Evolutionary conservation across 2,888 invertebrate species (phyloP), one percentile per base, ranked within the genome.

Genomic region (Orthonevra nobilis): DNA sequence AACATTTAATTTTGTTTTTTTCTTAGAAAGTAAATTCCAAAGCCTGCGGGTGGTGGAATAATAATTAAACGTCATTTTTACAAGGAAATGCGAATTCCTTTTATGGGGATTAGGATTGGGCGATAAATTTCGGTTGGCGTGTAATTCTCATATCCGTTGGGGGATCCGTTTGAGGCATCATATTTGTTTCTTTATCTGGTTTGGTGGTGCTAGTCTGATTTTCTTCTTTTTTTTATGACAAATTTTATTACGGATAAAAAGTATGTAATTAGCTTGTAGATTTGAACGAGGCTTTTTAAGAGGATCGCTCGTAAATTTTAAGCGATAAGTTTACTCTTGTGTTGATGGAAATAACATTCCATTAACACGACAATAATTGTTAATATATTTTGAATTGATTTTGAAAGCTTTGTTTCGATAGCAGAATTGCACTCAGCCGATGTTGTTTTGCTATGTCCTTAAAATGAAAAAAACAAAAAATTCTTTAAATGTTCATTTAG

Each of bases 1-100:
- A 73, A 79, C 61, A 73, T 73, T 61, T 73, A 66, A 73, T 73
- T 66, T 68, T 54, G n/a, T n/a, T 60, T 52, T 46, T 20, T 12
- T 23, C 36, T 38, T 23, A 23, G 5, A 28, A 30, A n/a, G n/a
- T n/a, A n/a, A n/a, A 20, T 30, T 48, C 28, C 56, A 40, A 28
- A 46, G 56, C 9, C 26, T 38, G 9, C 30, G 3, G 28, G 36
- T 38, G 26, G 44, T 26, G 26, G 50, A 70, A 26, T 20, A 68
- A n/a, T n/a, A 36, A 48, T 60, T 70, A 52, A 72, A 66, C 38
- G 44, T 28, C 44, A 52, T 61, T 54, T 54, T 66, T 66, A 54
- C 40, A 56, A 46, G 42, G n/a, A 48, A 60, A 40, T 52, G 23
- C n/a, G n/a, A n/a, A n/a, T 60, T 66, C 26, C 12, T 46, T 34